Conservation (phyloP, 2,113 vertebrate genomes). For the Promerops cafer region DNA sequence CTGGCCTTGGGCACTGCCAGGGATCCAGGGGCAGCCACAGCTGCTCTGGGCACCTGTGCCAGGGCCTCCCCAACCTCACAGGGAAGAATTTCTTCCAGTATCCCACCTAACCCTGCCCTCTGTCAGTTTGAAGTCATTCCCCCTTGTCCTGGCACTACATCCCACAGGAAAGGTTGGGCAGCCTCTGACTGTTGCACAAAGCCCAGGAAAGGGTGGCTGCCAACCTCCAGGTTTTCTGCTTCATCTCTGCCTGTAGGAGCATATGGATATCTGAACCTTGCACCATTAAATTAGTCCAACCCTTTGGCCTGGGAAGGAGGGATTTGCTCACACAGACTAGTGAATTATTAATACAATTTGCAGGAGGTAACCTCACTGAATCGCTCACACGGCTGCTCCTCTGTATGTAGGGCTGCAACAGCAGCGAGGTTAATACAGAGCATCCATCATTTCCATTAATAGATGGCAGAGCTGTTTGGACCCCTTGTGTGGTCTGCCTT, state of each 20-base stretch:
- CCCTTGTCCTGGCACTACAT: neutral
- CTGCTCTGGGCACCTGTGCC: neutral
- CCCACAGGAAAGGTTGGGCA: neutral
- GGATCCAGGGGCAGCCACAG: neutral
- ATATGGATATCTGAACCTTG: neutral
- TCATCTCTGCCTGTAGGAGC: neutral
- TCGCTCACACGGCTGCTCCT: neutral
- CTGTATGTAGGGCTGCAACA: neutral
- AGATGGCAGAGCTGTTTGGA: constrained; percentile 13
- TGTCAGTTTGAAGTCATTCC: neutral
- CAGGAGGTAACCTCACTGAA: constrained; percentile 28
- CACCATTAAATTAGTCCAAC: neutral
- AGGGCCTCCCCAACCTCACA: rapidly evolving
- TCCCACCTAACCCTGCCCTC: neutral
- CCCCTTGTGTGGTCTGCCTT: constrained; percentile 35
- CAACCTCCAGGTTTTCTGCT: neutral
- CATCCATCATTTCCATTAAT: constrained; percentile 60
- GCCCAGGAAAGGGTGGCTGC: neutral
- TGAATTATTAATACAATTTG: constrained; percentile 60
- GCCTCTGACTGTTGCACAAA: neutral
- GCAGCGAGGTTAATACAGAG: constrained; percentile 48
- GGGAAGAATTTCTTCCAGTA: rapidly evolving
- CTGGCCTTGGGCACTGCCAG: neutral
- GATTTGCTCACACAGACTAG: constrained; percentile 13
- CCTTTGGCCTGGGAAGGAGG: neutral